Percentiles rank a stretch among this genome's conserved stretches.
These are phyloP conservation scores for Aegithalos caudatus DNA, from an alignment of 2,113 vertebrate species.

Conservation along the genomic window DNA sequence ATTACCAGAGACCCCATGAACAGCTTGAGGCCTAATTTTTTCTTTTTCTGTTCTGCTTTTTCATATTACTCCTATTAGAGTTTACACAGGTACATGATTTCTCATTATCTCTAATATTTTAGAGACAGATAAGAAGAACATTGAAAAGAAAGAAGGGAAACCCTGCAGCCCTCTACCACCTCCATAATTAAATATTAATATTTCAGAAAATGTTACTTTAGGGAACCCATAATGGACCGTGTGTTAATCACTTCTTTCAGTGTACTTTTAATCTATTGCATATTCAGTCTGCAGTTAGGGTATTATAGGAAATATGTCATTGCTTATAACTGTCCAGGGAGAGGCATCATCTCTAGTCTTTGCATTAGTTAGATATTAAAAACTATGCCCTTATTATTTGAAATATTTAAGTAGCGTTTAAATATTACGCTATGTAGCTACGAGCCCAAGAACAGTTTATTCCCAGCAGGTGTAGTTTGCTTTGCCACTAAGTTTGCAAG, in stretches of 20 bases:
- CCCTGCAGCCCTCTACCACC: constrained; percentile 17
- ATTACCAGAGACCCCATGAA: constrained; percentile 68
- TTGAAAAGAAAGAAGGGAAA: constrained; percentile 48
- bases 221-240: neutral
- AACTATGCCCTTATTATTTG: neutral
- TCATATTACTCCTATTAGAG: constrained; percentile 51
- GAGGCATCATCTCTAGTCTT: neutral
- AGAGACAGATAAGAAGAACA: constrained; percentile 51
- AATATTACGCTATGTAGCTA: neutral
- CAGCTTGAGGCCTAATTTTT: constrained; percentile 52
- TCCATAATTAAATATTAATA: constrained; percentile 73
- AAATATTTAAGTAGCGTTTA: neutral
- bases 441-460: neutral
- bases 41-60: neutral
- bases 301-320: constrained; percentile 36
- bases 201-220: constrained; percentile 62
- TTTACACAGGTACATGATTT: constrained; percentile 74
- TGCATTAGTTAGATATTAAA: constrained; percentile 22
- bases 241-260: constrained; percentile 56
- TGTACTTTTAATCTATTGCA: constrained; percentile 14
- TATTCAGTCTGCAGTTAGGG: constrained; percentile 14
- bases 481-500: neutral
- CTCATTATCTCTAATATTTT: constrained; percentile 73
- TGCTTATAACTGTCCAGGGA: constrained; percentile 36
- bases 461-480: neutral